Conservation (phyloP, 2,797 vertebrate species). For the Cyprinodon diabolis region DNA sequence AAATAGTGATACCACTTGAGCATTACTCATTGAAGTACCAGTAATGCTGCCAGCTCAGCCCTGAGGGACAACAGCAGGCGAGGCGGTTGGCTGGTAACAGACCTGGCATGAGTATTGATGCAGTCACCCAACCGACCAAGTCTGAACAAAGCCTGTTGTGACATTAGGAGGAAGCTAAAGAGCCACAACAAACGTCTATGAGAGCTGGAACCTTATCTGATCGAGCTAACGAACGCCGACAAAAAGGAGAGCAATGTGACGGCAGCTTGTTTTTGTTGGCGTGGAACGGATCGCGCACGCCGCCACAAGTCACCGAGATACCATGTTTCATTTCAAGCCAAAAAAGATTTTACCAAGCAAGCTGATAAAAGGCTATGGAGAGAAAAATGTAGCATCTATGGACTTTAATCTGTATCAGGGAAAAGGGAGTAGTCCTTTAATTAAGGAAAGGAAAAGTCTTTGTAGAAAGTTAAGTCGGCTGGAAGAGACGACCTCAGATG, state of each 20-base stretch:
- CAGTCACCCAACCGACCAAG: slow-evolving; percentile 11
- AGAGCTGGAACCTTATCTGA: slow-evolving; percentile 68
- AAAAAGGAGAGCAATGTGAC: slow-evolving; percentile 42
- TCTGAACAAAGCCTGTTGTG: slow-evolving; percentile 70
- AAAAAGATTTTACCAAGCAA: slow-evolving; percentile 51
- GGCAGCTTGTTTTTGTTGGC: slow-evolving; percentile 47
- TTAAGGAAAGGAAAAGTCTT: not conserved
- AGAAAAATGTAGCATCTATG: not conserved
- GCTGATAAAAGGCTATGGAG: slow-evolving; percentile 3
- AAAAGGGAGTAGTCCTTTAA: not conserved
- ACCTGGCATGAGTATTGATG: slow-evolving; percentile 13
- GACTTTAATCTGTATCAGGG: not conserved
- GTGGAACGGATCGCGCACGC: not conserved
- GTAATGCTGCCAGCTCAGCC: too few species aligned
- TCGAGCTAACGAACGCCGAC: slow-evolving; percentile 69
- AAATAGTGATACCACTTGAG: not conserved
- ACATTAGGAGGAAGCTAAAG: slow-evolving; percentile 73
- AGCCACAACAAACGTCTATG: slow-evolving; percentile 66
- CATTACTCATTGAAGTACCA: too few species aligned
- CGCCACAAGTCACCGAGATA: slow-evolving; percentile 24
- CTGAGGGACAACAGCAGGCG: not conserved
- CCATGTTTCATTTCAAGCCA: slow-evolving; percentile 22
- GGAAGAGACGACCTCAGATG: not conserved
- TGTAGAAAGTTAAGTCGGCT: not conserved
- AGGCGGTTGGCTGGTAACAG: slow-evolving; percentile 46